Evolutionary conservation across 2,888 invertebrate genomes (phyloP).

Genomic region (Dorcus hopei): DNA sequence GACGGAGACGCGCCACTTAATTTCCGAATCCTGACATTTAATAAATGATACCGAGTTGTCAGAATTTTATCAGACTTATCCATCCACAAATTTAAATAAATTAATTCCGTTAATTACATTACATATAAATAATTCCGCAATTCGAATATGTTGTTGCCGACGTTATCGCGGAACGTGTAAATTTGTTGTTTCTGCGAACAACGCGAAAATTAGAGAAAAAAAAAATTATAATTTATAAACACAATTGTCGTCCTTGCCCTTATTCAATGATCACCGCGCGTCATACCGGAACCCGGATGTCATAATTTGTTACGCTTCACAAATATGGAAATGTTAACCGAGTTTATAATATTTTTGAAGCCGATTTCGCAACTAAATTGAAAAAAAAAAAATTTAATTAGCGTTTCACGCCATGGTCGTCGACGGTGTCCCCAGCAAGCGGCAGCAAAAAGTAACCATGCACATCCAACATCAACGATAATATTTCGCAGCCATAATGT

Average conservation of each 20-base stretch:
- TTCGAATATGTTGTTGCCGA: no score
- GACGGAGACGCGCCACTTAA: no score
- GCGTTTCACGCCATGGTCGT: neutral
- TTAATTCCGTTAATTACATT: no score
- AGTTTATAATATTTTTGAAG: constrained; percentile 3
- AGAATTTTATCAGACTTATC: no score
- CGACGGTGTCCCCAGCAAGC: no score
- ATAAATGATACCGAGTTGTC: no score
- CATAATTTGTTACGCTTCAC: constrained; percentile 34
- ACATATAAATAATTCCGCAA: no score
- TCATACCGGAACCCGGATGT: constrained; percentile 34
- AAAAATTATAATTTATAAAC: constrained; percentile 10
- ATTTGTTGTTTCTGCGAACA: neutral
- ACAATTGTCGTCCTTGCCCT: constrained; percentile 25
- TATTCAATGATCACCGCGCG: constrained; percentile 24
- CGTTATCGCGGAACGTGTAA: neutral
- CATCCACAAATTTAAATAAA: no score
- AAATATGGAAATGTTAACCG: constrained; percentile 23
- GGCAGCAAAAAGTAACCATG: neutral
- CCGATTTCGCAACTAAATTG: neutral
- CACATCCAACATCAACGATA: no score
- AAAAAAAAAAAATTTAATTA: neutral
- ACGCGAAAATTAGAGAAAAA: neutral
- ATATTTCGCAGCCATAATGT: no score
- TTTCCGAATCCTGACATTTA: no score